Evolutionary conservation across 2,797 vertebrate genomes (phyloP).

Genomic region (Chrosomus eos): DNA sequence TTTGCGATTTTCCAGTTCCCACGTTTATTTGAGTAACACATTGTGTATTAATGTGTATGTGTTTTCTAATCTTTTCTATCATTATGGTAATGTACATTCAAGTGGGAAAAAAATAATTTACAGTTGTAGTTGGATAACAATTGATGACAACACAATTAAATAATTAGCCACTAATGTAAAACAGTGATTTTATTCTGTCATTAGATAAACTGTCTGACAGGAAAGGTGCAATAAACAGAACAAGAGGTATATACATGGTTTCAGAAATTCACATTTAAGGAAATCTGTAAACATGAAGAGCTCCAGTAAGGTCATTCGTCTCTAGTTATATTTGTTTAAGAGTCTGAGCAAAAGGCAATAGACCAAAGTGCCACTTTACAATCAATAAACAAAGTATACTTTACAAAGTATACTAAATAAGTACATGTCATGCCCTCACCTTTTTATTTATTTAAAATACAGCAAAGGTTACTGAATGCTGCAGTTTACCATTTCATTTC

Average conservation of each 20-base stretch:
- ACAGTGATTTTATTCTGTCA: not conserved
- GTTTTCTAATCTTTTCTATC: not conserved
- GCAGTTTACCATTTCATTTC: not conserved
- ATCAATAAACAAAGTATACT: not conserved
- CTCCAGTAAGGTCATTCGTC: slow-evolving; percentile 31
- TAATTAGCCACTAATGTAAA: not conserved
- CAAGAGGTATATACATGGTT: not conserved
- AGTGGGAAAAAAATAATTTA: not conserved
- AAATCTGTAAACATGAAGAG: slow-evolving; percentile 24
- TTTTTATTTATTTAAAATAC: not conserved
- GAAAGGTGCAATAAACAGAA: not conserved
- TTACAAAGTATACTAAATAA: not conserved
- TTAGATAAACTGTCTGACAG: not conserved
- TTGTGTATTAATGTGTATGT: not conserved
- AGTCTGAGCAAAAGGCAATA: slow-evolving; percentile 43
- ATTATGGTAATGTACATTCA: not conserved
- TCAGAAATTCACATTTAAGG: slow-evolving; percentile 33
- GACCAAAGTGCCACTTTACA: slow-evolving; percentile 32
- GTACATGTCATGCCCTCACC: not conserved
- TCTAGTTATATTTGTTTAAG: slow-evolving; percentile 39
- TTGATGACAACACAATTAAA: not conserved
- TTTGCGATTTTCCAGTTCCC: slow-evolving; percentile 7
- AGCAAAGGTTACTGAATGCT: not conserved
- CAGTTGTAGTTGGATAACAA: not conserved
- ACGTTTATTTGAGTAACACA: slow-evolving; percentile 9